phyloP scores from a whole-genome alignment of 2,888 invertebrate genomes.

The Mycalesis mineus region DNA sequence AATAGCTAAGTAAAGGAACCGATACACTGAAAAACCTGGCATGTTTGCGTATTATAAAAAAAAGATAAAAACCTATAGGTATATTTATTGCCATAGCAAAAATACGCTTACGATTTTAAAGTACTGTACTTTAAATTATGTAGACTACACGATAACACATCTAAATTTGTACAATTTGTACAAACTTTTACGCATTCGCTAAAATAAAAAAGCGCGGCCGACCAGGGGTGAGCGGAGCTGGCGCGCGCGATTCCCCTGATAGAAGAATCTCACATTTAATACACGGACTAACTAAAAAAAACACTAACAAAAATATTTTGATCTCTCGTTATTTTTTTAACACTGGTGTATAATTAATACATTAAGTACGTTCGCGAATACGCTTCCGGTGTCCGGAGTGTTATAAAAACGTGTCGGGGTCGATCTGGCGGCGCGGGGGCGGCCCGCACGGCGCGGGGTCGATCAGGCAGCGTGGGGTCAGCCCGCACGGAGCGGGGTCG shows the following conservation, averaged over 20 bases:
- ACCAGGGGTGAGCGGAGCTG: neutral
- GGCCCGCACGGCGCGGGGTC: neutral
- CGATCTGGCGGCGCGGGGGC: neutral
- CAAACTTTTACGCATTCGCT: conserved; percentile 57
- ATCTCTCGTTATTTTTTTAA: conserved; percentile 33
- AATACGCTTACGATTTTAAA: conserved; percentile 54
- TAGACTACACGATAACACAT: conserved; percentile 67
- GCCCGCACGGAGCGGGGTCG: conserved; percentile 2
- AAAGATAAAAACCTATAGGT: conserved; percentile 46
- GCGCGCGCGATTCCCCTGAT: conserved; percentile 28
- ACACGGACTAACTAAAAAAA: conserved; percentile 46
- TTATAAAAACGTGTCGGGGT: conserved; percentile 4
- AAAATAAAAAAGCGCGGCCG: conserved; percentile 51
- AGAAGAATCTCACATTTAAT: conserved; percentile 50
- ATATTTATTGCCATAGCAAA: conserved; percentile 67
- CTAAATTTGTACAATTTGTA: conserved; percentile 73
- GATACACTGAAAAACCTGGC: conserved; percentile 70
- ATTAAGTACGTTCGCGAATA: conserved; percentile 43
- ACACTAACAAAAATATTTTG: conserved; percentile 50
- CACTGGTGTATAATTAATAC: conserved; percentile 40
- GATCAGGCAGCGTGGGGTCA: neutral
- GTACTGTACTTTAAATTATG: conserved; percentile 61
- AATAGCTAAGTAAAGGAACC: conserved; percentile 74
- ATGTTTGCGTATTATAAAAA: conserved; percentile 60
- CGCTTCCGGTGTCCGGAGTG: conserved; percentile 8